Evolutionary conservation across 2,113 vertebrate genomes (phyloP).

Genomic region (Electrona antarctica): DNA sequence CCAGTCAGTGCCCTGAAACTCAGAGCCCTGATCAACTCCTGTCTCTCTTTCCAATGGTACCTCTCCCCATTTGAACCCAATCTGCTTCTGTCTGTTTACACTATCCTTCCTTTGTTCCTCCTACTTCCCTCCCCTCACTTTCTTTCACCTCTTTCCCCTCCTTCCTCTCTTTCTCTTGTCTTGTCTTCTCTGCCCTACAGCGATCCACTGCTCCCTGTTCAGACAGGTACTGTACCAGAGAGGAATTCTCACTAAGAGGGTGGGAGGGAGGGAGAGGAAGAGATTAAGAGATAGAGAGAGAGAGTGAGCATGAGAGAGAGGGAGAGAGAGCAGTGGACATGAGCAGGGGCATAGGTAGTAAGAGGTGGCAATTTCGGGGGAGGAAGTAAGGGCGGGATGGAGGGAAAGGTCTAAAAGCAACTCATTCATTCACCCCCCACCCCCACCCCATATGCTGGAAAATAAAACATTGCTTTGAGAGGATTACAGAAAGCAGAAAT

Average conservation of each 20-base stretch:
- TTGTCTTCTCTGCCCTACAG: conserved; percentile 51
- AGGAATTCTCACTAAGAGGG: conserved; percentile 61
- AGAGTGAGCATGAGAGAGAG: conserved; percentile 22
- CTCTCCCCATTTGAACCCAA: neutral
- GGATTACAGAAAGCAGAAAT: conserved; percentile 2
- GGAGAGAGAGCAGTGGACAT: conserved; percentile 21
- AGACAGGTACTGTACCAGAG: conserved; percentile 67
- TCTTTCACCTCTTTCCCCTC: conserved; percentile 27
- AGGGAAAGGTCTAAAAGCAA: conserved; percentile 69
- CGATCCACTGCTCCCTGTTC: conserved; percentile 62
- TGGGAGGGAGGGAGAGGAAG: conserved; percentile 11
- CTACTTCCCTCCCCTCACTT: conserved; percentile 26
- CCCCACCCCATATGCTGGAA: conserved; percentile 54
- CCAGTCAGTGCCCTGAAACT: conserved; percentile 7
- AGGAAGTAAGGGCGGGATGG: conserved; percentile 72
- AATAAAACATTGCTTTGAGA: conserved; percentile 60
- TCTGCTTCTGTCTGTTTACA: conserved; percentile 39
- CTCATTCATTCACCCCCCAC: conserved; percentile 77
- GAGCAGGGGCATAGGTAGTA: conserved; percentile 20
- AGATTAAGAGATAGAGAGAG: neutral
- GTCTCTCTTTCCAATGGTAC: neutral
- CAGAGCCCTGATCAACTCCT: conserved; percentile 3
- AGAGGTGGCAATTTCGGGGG: conserved; percentile 76
- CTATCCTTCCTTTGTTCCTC: conserved; percentile 36
- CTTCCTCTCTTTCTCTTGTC: conserved; percentile 10